A percentile compares a stretch with the other conserved stretches of the same genome.
Evolutionary conservation across 30 jellyfish, hydroid and myxozoan genomes (phyloP).

Genomic region (Aurelia aurita): DNA sequence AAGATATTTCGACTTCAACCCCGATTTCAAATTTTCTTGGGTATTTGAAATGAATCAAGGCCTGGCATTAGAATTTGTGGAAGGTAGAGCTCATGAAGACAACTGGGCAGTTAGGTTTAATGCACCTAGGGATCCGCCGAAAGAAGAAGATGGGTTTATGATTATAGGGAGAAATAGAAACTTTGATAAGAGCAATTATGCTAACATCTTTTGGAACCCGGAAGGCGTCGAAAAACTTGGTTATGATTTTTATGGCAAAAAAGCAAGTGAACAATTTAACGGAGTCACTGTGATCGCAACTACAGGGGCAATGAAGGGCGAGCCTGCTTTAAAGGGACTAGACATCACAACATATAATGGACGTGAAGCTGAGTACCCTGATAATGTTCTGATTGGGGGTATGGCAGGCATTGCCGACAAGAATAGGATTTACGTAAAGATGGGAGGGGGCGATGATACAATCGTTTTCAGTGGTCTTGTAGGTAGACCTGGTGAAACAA

Average conservation of each 20-base stretch:
- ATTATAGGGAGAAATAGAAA: constrained; percentile 3
- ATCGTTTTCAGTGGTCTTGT: constrained; percentile 22
- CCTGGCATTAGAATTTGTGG: constrained; percentile 12
- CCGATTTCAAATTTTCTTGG: constrained; percentile 43
- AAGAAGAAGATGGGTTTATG: constrained; percentile 25
- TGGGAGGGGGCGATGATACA: constrained; percentile 46
- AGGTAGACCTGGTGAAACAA: constrained; percentile 32
- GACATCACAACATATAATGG: constrained; percentile 22
- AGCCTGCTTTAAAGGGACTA: constrained; percentile 17
- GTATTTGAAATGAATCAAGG: constrained; percentile 43
- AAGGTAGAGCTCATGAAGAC: constrained; percentile 20
- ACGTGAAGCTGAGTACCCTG: background rate
- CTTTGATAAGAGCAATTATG: constrained; percentile 33
- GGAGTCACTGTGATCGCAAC: constrained; percentile 41
- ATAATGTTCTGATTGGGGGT: constrained; percentile 12
- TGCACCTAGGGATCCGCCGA: background rate
- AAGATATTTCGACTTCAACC: constrained; percentile 8
- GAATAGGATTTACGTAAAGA: background rate
- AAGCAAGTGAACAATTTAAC: constrained; percentile 5
- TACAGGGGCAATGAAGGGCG: constrained; percentile 3
- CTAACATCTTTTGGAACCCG: constrained; percentile 45
- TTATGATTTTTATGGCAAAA: constrained; percentile 39
- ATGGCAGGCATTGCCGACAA: constrained; percentile 24
- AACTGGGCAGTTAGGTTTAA: constrained; percentile 8
- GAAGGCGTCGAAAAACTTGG: constrained; percentile 23